Base-by-base conservation (phyloP, 2,797 vertebrate genomes). In the Anabacerthia variegaticeps region DNA sequence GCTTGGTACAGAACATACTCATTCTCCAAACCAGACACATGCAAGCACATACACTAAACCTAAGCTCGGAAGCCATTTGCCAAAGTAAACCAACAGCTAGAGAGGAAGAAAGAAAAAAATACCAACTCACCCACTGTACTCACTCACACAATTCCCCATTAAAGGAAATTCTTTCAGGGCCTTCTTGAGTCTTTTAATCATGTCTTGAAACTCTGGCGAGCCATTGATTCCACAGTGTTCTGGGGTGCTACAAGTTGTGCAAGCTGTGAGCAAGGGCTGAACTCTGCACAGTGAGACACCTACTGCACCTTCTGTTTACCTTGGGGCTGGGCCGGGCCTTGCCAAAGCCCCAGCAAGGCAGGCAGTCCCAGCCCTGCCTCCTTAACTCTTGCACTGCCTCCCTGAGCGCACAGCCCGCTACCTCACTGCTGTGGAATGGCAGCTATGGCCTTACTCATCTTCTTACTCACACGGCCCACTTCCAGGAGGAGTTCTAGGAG, bases 141-240 rank as follows among this genome's bases (percentile, higher is more conserved):
- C 98, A 97, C 99, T 99, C 97, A 99, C 98, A 98, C 99, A 99
- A 98, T 97, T 99, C 95, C 99, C 99, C 99, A 99, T 99, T 96
- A 98, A 97, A 97, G 97, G 92, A 89, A 96, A 95, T 88, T 97
- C 97, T 97, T 96, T 97, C 93, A 97, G 96, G 95, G 96, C 92
- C 96, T 97, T 96, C 97, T 97, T 97, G 91, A 97, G 93, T 96
- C 97, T 98, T 93, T 95, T 96, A 96, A 97, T 96, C 97, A 98
- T 98, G 95, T 96, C 97, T 97, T 96, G 97, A 97, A 97, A 96
- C 93, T 97, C 94, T 92, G 95, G 89, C 78, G 95, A 97, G 95
- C 96, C 95, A 95, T 89, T 95, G 96, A 96, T 95, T 96, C 95
- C 96, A 95, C 88, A 91, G 97, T 96, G 95, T 67, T 97, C 95